Evolutionary conservation across 2,888 invertebrate species (phyloP).

Genomic region (Troides oblongomaculatus): DNA sequence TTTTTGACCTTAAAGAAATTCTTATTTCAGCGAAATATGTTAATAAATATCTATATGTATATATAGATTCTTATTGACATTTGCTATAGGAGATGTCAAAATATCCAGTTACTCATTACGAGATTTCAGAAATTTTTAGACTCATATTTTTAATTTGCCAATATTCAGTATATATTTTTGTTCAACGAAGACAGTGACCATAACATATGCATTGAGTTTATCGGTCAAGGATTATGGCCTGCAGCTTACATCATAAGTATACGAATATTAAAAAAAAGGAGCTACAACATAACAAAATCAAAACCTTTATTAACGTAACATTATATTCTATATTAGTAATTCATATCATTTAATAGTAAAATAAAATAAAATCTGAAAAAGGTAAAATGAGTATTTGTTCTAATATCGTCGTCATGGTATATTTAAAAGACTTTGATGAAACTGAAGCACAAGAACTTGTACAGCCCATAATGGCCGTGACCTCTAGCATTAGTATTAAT

Average conservation of each 20-base stretch:
- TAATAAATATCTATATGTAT: too few relatives aligned
- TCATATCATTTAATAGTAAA: neutral
- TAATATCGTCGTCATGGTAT: neutral
- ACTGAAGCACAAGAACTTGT: neutral
- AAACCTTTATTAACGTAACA: neutral
- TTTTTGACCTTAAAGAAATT: too few relatives aligned
- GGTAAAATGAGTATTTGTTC: too few relatives aligned
- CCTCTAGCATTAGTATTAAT: conserved; percentile 37
- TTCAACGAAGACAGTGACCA: neutral
- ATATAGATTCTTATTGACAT: too few relatives aligned
- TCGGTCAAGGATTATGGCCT: conserved; percentile 1
- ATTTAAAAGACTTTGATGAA: neutral
- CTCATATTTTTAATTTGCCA: too few relatives aligned
- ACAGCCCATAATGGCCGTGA: conserved; percentile 12
- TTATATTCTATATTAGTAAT: neutral
- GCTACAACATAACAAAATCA: neutral
- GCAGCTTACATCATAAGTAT: neutral
- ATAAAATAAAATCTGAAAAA: too few relatives aligned
- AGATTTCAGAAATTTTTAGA: too few relatives aligned
- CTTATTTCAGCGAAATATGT: too few relatives aligned
- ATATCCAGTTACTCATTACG: too few relatives aligned
- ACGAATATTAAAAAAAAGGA: neutral
- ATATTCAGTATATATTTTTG: too few relatives aligned
- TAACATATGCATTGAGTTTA: conserved; percentile 4
- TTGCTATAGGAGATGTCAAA: too few relatives aligned